Evolutionary conservation across 2,888 invertebrate species (phyloP).

Genomic region (Drosophila multiciliata): DNA sequence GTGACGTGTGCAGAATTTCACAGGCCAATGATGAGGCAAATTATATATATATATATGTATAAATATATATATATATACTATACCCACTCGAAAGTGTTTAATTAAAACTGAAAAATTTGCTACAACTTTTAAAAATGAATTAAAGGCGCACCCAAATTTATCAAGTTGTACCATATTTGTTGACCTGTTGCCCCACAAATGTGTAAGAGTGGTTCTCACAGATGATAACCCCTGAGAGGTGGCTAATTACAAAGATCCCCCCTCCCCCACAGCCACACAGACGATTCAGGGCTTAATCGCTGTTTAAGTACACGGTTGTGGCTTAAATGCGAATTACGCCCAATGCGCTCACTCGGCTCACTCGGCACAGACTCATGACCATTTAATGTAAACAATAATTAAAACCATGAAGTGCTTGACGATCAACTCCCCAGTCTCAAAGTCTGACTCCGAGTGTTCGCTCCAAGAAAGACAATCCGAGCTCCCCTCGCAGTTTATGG

Average conservation of each 20-base stretch:
- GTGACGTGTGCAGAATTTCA: constrained; percentile 79
- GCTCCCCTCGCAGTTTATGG: constrained; percentile 56
- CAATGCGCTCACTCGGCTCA: constrained; percentile 60
- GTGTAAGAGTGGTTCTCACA: constrained; percentile 64
- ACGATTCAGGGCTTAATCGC: constrained; percentile 67
- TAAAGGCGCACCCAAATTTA: constrained; percentile 50
- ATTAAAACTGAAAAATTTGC: constrained; percentile 64
- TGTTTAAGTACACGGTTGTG: constrained; percentile 78
- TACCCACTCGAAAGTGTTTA: constrained; percentile 56
- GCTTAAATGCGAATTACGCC: constrained; percentile 80
- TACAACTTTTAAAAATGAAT: constrained; percentile 69
- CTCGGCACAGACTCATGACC: constrained; percentile 70
- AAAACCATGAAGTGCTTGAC: constrained; percentile 60
- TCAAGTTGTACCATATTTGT: constrained; percentile 21
- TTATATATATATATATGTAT: not conserved
- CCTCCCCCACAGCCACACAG: not conserved
- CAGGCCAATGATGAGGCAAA: constrained; percentile 69
- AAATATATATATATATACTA: not conserved
- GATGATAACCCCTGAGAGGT: constrained; percentile 27
- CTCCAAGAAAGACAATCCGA: constrained; percentile 24
- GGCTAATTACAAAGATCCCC: constrained; percentile 58
- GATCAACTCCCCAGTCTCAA: constrained; percentile 23
- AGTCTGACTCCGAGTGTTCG: constrained; percentile 12
- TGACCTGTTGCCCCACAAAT: constrained; percentile 75
- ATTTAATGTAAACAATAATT: constrained; percentile 81